Percentiles rank a stretch among this genome's conserved stretches.
These are phyloP conservation scores for Opisthocomus hoazin DNA, from an alignment of 2,113 vertebrate species.

Conservation along the genomic window DNA sequence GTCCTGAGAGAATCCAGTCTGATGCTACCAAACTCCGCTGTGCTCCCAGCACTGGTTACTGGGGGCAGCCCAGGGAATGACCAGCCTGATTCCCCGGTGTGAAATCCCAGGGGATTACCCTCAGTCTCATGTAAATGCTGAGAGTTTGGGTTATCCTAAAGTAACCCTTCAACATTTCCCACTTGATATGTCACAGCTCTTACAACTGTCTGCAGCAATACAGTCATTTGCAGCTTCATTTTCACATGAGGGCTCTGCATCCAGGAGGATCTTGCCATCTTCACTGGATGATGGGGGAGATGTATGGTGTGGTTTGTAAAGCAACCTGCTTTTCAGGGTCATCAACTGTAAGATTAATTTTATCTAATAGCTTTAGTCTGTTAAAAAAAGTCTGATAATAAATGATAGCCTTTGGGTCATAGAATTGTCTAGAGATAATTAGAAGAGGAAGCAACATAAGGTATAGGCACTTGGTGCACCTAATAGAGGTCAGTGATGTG, in stretches of 20 bases:
- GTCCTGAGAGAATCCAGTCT: neutral
- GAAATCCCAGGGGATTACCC: fast-evolving
- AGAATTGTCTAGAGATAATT: neutral
- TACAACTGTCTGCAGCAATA: neutral
- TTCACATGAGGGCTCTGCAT: neutral
- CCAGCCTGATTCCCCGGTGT: fast-evolving
- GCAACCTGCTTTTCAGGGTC: neutral
- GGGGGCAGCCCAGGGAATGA: neutral
- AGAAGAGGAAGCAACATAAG: neutral
- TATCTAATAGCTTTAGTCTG: neutral
- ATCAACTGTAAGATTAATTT: neutral
- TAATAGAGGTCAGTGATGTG: neutral
- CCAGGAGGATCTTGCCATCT: neutral
- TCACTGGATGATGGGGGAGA: neutral
- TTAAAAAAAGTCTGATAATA: neutral
- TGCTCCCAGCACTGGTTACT: neutral
- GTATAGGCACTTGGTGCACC: neutral
- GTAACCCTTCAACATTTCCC: neutral
- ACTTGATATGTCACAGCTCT: neutral
- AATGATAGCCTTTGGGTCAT: neutral
- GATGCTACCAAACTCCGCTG: fast-evolving
- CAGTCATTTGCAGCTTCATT: neutral
- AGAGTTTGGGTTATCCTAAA: neutral
- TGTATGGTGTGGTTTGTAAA: fast-evolving
- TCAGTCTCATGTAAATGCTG: fast-evolving